Conservation (phyloP, 2,797 vertebrate species). For the Fistularia commersonii region DNA sequence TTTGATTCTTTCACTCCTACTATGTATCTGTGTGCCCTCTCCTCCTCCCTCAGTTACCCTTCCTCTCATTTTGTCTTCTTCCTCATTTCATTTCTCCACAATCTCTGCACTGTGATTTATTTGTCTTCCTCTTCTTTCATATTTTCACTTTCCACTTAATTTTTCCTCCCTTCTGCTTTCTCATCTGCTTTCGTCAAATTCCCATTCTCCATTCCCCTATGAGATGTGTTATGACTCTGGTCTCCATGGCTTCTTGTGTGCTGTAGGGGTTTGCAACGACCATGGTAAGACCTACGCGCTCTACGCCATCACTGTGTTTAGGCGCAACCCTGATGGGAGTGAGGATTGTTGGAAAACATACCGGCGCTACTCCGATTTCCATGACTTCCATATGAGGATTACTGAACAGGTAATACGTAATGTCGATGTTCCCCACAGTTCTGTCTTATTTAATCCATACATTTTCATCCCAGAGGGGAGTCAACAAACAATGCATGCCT, state of each 20-base stretch:
- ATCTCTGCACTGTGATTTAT: no score
- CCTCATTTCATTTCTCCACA: no score
- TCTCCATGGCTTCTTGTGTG: constrained; percentile 89
- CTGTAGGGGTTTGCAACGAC: constrained; percentile 98
- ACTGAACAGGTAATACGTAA: constrained; percentile 84
- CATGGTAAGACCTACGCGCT: constrained; percentile 97
- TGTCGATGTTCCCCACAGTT: no score
- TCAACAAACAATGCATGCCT: background rate
- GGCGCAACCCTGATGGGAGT: constrained; percentile 78
- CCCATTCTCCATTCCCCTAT: constrained; percentile 17
- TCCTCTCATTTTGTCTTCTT: no score
- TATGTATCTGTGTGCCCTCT: no score
- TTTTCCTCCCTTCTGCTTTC: background rate
- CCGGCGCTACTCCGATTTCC: constrained; percentile 97
- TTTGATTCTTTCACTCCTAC: no score
- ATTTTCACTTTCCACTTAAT: background rate
- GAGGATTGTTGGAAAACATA: constrained; percentile 97
- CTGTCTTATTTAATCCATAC: background rate
- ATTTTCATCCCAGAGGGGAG: background rate
- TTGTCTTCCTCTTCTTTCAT: no score
- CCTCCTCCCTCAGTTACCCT: no score
- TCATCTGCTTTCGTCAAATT: constrained; percentile 8
- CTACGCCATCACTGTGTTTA: constrained; percentile 93
- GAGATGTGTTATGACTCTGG: constrained; percentile 75
- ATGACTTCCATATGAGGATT: constrained; percentile 99